A percentile compares a stretch with the other conserved stretches of the same genome.
These are phyloP conservation scores for Achatina immaculata DNA, from an alignment of 1,140 invertebrate genomes.

Conservation along the genomic window DNA sequence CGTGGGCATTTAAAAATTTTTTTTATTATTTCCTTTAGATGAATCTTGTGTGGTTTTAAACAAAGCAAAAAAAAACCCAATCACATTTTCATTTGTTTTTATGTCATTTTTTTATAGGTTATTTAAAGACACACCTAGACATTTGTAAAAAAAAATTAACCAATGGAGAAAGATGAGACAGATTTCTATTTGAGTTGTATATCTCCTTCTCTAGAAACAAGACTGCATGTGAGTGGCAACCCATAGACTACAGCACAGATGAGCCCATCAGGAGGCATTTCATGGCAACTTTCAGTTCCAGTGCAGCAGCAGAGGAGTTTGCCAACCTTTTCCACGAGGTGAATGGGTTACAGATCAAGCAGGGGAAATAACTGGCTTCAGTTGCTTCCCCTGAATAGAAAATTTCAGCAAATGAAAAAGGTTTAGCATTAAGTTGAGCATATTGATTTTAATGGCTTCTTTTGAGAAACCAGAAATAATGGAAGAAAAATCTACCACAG, in stretches of 20 bases:
- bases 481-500: background rate
- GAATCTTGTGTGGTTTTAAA: too few relatives aligned
- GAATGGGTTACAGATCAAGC: constrained; percentile 40
- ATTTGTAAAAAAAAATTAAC: too few relatives aligned
- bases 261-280: constrained; percentile 69
- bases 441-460: background rate
- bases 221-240: constrained; percentile 73
- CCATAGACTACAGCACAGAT: constrained; percentile 71
- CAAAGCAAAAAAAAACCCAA: too few relatives aligned
- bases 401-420: background rate
- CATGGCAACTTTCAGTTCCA: constrained; percentile 71
- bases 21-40: too few relatives aligned
- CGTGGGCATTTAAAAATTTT: too few relatives aligned
- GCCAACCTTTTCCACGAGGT: constrained; percentile 70
- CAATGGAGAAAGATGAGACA: too few relatives aligned
- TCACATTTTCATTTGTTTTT: too few relatives aligned
- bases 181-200: background rate
- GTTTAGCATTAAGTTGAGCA: background rate
- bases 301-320: constrained; percentile 71
- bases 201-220: constrained; percentile 51
- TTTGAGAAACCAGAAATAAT: background rate
- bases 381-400: background rate
- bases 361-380: background rate
- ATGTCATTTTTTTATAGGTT: too few relatives aligned
- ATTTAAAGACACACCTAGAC: too few relatives aligned